These are phyloP conservation scores for Phylloscopus whistleri DNA, from an alignment of 2,113 vertebrate species.

Conservation along the genomic window DNA sequence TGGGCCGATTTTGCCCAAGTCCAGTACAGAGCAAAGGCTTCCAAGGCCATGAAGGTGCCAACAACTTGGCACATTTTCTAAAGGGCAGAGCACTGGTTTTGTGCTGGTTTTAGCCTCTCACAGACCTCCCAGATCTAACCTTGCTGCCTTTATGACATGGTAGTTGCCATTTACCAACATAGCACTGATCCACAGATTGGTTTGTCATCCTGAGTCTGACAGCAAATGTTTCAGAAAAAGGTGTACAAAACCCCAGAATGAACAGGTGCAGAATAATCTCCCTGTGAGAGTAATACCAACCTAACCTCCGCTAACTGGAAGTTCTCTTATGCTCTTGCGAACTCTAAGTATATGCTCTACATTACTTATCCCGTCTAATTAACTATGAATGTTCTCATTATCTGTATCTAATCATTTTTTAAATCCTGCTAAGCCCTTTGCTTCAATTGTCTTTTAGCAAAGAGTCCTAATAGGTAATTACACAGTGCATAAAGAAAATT, in stretches of 20 bases:
- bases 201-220: not conserved
- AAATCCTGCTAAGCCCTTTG: not conserved
- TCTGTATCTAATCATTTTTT: not conserved
- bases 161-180: not conserved
- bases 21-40: not conserved
- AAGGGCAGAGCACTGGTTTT: not conserved
- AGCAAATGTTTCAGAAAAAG: not conserved
- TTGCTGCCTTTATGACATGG: not conserved
- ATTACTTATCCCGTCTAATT: constrained; percentile 14
- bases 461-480: not conserved
- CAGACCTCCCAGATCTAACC: not conserved
- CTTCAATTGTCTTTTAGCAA: not conserved
- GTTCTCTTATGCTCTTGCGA: not conserved
- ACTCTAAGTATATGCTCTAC: not conserved
- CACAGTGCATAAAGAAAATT: not conserved
- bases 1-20: not conserved
- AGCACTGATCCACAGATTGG: not conserved
- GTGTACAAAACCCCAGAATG: not conserved
- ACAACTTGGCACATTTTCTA: not conserved
- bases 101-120: not conserved
- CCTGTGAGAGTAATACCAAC: not conserved
- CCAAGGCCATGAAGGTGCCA: not conserved
- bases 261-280: not conserved
- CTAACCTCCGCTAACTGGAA: not conserved
- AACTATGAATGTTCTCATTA: not conserved